phyloP scores from a whole-genome alignment of 64 coral and sea anemone species.

The Montipora sp. region DNA sequence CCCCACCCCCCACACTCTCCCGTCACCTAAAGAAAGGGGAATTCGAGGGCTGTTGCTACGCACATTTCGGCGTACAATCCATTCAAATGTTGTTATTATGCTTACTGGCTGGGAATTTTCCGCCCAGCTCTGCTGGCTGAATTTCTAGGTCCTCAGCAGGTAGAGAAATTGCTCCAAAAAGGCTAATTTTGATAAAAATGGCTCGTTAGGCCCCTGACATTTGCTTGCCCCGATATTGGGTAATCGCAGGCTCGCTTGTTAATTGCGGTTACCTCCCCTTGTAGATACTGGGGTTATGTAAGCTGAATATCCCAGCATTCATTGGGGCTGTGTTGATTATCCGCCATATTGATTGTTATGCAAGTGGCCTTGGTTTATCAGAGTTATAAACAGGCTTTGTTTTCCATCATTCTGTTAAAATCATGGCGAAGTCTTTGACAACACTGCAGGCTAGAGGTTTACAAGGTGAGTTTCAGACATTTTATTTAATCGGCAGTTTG shows the following conservation, averaged over 20 bases:
- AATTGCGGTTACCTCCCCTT: background rate
- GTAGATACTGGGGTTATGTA: background rate
- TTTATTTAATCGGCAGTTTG: background rate
- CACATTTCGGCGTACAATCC: too few relatives aligned
- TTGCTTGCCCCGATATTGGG: too few relatives aligned
- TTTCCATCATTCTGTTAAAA: background rate
- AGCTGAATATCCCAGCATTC: background rate
- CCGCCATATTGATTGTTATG: constrained; percentile 45
- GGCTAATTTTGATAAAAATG: too few relatives aligned
- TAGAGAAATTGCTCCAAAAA: too few relatives aligned
- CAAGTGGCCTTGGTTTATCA: background rate
- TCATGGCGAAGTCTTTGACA: constrained; percentile 53
- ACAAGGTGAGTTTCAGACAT: background rate
- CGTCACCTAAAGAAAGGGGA: too few relatives aligned
- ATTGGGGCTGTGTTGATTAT: background rate
- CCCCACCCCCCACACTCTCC: too few relatives aligned
- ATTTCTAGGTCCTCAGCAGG: too few relatives aligned
- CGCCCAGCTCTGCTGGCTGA: too few relatives aligned
- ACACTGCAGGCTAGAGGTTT: constrained; percentile 47
- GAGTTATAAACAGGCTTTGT: background rate
- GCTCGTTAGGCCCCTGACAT: too few relatives aligned
- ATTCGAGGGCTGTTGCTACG: too few relatives aligned
- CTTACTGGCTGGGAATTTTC: too few relatives aligned
- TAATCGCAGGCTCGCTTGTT: background rate
- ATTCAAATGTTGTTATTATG: too few relatives aligned